Conservation (phyloP, 2,797 vertebrate species). For the Cryptoprocta ferox region DNA sequence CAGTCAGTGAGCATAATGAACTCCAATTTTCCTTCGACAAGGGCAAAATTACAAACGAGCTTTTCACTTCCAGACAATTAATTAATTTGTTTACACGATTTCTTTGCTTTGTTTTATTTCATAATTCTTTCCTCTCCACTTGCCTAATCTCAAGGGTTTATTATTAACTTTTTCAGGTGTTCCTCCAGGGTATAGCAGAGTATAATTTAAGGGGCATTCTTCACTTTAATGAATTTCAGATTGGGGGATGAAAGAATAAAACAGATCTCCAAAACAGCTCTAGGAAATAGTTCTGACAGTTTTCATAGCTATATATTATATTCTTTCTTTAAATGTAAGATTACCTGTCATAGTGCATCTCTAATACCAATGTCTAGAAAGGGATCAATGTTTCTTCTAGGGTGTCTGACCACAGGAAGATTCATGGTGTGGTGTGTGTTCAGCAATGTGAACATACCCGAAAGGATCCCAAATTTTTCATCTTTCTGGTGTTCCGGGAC, state of each 20-base stretch:
- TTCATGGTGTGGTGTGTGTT: background rate
- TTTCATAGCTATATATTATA: background rate
- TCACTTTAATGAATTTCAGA: slow-evolving; percentile 49
- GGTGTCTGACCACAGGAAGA: background rate
- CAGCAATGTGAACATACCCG: background rate
- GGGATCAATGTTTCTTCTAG: background rate
- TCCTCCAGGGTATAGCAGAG: slow-evolving; percentile 34
- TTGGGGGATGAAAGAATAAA: slow-evolving; percentile 16
- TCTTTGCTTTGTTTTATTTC: slow-evolving; percentile 86
- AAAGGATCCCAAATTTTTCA: background rate
- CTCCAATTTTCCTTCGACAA: slow-evolving; percentile 85
- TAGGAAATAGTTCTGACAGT: background rate
- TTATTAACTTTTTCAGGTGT: slow-evolving; percentile 79
- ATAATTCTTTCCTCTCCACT: slow-evolving; percentile 72
- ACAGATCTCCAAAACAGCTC: slow-evolving; percentile 22
- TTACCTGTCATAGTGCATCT: background rate
- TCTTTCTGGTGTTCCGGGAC: slow-evolving; percentile 19
- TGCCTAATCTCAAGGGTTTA: slow-evolving; percentile 74
- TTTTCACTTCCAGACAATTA: slow-evolving; percentile 89
- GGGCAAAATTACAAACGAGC: slow-evolving; percentile 86
- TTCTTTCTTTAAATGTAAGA: background rate
- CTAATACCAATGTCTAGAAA: background rate
- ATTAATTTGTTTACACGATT: slow-evolving; percentile 89
- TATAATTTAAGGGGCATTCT: slow-evolving; percentile 61
- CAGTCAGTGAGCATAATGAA: slow-evolving; percentile 85